phyloP scores from a whole-genome alignment of 2,888 invertebrate species.

The Zootermopsis nevadensis region DNA sequence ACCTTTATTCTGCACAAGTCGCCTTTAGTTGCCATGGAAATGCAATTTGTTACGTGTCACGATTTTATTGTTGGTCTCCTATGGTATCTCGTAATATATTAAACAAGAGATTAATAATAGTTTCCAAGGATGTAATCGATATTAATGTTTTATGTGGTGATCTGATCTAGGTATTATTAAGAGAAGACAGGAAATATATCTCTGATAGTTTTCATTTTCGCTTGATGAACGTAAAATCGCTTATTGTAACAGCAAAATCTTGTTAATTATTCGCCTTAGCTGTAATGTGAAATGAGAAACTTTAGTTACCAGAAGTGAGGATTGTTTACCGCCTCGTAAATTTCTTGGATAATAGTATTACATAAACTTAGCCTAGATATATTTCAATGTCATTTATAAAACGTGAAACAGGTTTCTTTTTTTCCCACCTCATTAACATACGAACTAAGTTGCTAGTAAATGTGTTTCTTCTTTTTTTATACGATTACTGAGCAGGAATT shows the following conservation, averaged over 20 bases:
- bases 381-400: conserved; percentile 32
- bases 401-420: background rate
- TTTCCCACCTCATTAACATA: conserved; percentile 30
- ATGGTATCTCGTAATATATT: background rate
- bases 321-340: background rate
- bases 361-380: conserved; percentile 13
- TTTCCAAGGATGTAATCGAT: background rate
- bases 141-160: too few species aligned
- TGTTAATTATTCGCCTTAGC: background rate
- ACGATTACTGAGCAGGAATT: background rate
- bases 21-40: background rate
- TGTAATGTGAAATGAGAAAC: background rate
- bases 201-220: too few species aligned
- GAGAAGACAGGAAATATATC: too few species aligned
- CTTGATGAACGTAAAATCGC: too few species aligned
- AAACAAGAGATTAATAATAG: background rate
- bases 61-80: background rate
- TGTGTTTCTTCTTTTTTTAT: background rate
- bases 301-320: background rate
- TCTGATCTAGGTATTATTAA: too few species aligned
- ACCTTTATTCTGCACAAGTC: too few species aligned
- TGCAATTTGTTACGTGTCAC: background rate
- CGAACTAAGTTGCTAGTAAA: background rate
- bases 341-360: conserved; percentile 13
- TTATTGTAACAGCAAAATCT: too few species aligned